Percentiles rank a stretch among this genome's conserved stretches.
Conservation (phyloP, 2,797 vertebrate genomes). For the Syncerus caffer region DNA sequence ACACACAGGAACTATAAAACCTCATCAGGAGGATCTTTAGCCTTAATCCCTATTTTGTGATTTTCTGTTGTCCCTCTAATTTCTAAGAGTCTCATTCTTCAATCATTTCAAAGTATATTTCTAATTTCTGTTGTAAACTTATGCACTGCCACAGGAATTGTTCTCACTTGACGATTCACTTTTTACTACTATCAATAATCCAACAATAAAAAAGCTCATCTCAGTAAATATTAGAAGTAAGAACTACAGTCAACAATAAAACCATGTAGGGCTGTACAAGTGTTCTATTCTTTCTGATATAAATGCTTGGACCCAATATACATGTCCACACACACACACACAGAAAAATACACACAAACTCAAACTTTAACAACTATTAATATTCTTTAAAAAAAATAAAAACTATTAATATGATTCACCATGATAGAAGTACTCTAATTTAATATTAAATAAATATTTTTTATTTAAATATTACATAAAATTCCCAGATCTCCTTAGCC, state of each 20-base stretch:
- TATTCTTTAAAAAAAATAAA: too few relatives aligned
- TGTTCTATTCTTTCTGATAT: neutral
- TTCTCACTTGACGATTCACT: neutral
- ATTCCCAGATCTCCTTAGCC: neutral
- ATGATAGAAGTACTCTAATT: neutral
- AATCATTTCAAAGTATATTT: neutral
- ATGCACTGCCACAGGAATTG: neutral
- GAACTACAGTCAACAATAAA: neutral
- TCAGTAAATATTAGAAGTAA: neutral
- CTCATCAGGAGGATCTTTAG: neutral
- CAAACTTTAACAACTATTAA: neutral
- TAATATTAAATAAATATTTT: neutral
- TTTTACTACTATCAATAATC: neutral
- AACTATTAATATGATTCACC: neutral
- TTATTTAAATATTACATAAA: neutral
- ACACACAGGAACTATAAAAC: neutral
- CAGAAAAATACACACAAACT: neutral
- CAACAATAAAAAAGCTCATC: neutral
- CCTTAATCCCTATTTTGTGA: neutral
- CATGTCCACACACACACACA: neutral
- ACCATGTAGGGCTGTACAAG: rapidly evolving
- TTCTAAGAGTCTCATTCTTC: neutral
- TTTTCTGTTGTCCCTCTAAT: neutral
- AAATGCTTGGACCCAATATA: neutral
- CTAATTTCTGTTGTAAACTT: neutral